Evolutionary conservation across 2,797 vertebrate species (phyloP).

Genomic region (Anniella stebbinsi): DNA sequence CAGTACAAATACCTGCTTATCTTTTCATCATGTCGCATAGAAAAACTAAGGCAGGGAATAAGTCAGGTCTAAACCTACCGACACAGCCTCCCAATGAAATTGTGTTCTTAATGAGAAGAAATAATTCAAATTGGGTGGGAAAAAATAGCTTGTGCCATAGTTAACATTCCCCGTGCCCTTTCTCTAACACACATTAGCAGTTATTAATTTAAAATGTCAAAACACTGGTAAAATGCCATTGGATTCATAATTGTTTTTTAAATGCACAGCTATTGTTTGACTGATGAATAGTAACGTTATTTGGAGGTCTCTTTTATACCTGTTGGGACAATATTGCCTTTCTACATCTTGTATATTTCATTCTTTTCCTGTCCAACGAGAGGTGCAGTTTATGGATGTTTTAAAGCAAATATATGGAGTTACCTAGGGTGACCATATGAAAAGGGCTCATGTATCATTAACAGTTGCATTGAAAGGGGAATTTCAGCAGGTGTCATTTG

Average conservation of each 20-base stretch:
- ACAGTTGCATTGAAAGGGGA: too few relatives aligned
- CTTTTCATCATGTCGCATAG: conserved; percentile 33
- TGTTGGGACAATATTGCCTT: background rate
- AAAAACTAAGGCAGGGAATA: conserved; percentile 23
- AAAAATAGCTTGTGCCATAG: background rate
- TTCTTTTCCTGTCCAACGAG: background rate
- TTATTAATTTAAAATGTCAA: conserved; percentile 14
- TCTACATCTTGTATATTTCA: background rate
- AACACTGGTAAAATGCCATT: conserved; percentile 26
- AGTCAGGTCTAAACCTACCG: conserved; percentile 26
- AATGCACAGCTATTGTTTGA: conserved; percentile 17
- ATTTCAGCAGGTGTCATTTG: too few relatives aligned
- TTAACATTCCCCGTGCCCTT: conserved; percentile 29
- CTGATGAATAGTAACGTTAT: conserved; percentile 47
- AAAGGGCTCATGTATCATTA: too few relatives aligned
- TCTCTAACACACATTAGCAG: background rate
- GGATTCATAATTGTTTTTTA: conserved; percentile 44
- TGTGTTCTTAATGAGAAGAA: conserved; percentile 34
- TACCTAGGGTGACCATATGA: too few relatives aligned
- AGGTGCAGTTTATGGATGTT: background rate
- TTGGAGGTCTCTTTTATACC: conserved; percentile 16
- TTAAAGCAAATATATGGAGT: background rate
- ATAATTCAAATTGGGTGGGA: conserved; percentile 18
- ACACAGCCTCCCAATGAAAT: background rate
- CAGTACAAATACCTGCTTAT: conserved; percentile 8